Evolutionary conservation across 2,113 vertebrate species (phyloP), one percentile per base, ranked within the genome.

Genomic region (Jaculus jaculus): DNA sequence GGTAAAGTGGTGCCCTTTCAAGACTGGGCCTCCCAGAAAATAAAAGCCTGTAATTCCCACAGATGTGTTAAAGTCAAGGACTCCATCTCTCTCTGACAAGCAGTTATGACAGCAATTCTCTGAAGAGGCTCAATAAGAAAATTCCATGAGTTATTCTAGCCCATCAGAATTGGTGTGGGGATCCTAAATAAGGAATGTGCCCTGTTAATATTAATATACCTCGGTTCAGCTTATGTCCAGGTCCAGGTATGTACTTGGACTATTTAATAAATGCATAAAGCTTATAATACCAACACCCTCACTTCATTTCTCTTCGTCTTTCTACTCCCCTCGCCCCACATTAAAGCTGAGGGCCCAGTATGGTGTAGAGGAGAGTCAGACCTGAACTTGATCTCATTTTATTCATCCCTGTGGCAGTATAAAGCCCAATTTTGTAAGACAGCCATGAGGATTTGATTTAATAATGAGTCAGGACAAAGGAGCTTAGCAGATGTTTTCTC

Each of bases 31-130:
- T 90, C 91, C 60, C 68, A 39, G 82, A 21, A 94, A 93, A 88
- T 65, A 84, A 93, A 96, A 95, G 93, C 23, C 47, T 85, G 18
- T 30, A 39, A 51, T 93, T 95, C 92, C 75, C 71, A 54, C 5
- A 68, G 66, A 81, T 1, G 2, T 0, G 0, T 75, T 82, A 34
- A n/a, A 69, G 69, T 79, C 88, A 80, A 86, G 92, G 90, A 51
- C 54, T 90, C 47, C 47, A 1, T 92, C 66, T 85, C 39, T 51
- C 32, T 1, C 74, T 69, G 90, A 90, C 61, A 58, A 95, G 92
- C 87, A 69, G 93, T 75, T 75, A 80, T 75, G 92, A 95, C 92
- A 86, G 85, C 74, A 47, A 8, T 74, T 77, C 86, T 92, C 91
- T 18, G 7, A 90, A 89, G 93, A 91, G 71, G 30, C 7, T 84